phyloP scores from a whole-genome alignment of 2,797 vertebrate genomes.

The Pseudochirops cupreus region DNA sequence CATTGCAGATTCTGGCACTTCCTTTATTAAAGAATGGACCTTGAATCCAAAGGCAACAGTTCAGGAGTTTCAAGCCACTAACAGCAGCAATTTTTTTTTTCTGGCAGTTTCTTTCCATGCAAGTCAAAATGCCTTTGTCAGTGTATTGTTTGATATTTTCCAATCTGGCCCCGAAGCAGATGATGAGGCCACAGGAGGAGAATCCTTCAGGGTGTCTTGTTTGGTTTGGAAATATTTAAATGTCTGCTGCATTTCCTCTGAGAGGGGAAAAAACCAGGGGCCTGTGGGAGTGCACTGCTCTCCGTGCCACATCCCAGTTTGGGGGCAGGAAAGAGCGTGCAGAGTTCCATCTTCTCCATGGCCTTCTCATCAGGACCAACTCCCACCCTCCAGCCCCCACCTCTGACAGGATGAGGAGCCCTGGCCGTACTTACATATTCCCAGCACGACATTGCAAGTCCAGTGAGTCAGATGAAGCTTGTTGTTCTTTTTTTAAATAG shows the following conservation, averaged over 20 bases:
- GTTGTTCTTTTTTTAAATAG: slow-evolving; percentile 4
- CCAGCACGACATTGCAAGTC: slow-evolving; percentile 54
- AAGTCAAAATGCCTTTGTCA: slow-evolving; percentile 44
- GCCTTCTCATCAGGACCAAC: not conserved
- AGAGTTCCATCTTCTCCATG: not conserved
- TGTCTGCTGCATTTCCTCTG: slow-evolving; percentile 87
- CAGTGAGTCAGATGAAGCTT: slow-evolving; percentile 63
- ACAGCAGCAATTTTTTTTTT: slow-evolving; percentile 46
- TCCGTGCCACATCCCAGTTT: slow-evolving; percentile 59
- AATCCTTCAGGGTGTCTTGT: slow-evolving; percentile 86
- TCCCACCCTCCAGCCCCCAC: not conserved
- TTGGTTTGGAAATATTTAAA: slow-evolving; percentile 87
- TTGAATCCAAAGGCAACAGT: not conserved
- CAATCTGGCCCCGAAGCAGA: slow-evolving; percentile 80
- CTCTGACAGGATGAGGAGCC: slow-evolving; percentile 59
- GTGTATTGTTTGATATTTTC: slow-evolving; percentile 77
- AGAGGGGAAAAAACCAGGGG: slow-evolving; percentile 70
- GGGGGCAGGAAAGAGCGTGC: slow-evolving; percentile 62
- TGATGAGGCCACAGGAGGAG: slow-evolving; percentile 82
- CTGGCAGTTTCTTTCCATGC: slow-evolving; percentile 54
- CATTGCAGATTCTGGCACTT: not conserved
- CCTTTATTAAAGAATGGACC: slow-evolving; percentile 8
- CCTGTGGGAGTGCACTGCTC: slow-evolving; percentile 75
- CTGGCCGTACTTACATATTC: slow-evolving; percentile 54
- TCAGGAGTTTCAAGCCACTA: not conserved